Evolutionary conservation across 2,113 vertebrate genomes (phyloP), one percentile per base, ranked within the genome.

Genomic region (Xenopus borealis): DNA sequence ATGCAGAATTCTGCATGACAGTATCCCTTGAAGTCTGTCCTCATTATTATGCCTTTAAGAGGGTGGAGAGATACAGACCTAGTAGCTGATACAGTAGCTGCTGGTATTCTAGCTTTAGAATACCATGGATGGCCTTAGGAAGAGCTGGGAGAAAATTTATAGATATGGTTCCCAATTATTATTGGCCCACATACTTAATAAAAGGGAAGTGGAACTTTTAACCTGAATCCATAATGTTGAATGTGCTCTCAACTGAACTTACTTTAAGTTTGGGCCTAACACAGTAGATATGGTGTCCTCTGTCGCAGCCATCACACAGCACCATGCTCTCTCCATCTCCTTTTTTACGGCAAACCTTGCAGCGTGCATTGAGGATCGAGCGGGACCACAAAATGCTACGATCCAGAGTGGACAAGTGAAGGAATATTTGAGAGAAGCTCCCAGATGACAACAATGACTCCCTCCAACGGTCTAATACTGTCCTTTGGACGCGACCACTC

Each of bases 321-420:
- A 99, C 91, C 97, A 99, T 99, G 86, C 93, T 97, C 80, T 98
- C 95, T 0, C 93, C 93, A 40, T 97, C 97, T 0, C 96, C 96
- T 59, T 99, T 99, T 76, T 93, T 92, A 13, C 96, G 90, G 83
- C 97, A 99, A 80, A 98, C 91, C 79, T 97, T 96, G 66, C 97
- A 99, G 79, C 97, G 97, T 52, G 97, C 92, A 0, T 99, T 98
- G 67, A 98, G 89, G 81, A 98, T 89, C 12, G 97, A 99, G 66
- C 97, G 96, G 13, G 96, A 95, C 97, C 97, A 99, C 70, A 94
- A 84, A 45, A 99, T 86, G 11, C 96, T 98, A 57, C 95, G 90
- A 82, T 99, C 97, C 89, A 99, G 53, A 0, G 92, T 96, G 74
- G 96, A 96, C 12, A 99, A 89, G 78, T 99, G 97, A 53, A 99